Evolutionary conservation across 2,113 vertebrate species (phyloP), one percentile per base, ranked within the genome.

Genomic region (Sprattus sprattus): DNA sequence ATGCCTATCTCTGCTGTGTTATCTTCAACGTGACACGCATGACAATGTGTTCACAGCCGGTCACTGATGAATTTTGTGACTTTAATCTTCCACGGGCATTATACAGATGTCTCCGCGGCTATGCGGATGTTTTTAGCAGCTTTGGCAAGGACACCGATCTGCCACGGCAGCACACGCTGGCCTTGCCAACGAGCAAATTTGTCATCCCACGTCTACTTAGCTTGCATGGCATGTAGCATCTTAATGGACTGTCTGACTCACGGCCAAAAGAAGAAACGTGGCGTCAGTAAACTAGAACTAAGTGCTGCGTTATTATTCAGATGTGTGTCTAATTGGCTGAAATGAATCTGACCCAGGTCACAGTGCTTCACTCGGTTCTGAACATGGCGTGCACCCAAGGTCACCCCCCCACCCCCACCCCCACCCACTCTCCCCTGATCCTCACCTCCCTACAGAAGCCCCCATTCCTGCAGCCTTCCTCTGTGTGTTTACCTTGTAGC

Each of bases 401-500:
- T 32, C 71, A 78, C 71, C 25, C 6, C 11, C 32, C 71, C 9
- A 81, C 18, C 71, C 18, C 32, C 67, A 50, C 16, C 81, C 82
- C 46, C 89, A 11, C 10, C 84, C 88, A 82, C 86, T 90, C 90
- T 60, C 89, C 88, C 89, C 86, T 75, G 90, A 88, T 88, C 86
- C 64, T 81, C 91, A 84, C 90, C 13, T 6, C 32, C 71, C 3
- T 28, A 28, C 64, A 25, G 64, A 67, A 28, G 64, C 11, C 10
- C 75, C 49, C 46, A 54, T 44, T 16, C 90, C 88, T 82, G 84
- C 75, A 86, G 88, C 90, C 88, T 45, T 91, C 92, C 93, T 93
- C 91, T 89, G 91, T 95, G 90, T 91, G 92, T 95, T 92, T 88
- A 92, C 95, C 95, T 90, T 4, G 71, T 78, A 78, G 71, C 4